Base-by-base conservation (phyloP, 2,888 invertebrate genomes). In the Tridacna crocea region DNA sequence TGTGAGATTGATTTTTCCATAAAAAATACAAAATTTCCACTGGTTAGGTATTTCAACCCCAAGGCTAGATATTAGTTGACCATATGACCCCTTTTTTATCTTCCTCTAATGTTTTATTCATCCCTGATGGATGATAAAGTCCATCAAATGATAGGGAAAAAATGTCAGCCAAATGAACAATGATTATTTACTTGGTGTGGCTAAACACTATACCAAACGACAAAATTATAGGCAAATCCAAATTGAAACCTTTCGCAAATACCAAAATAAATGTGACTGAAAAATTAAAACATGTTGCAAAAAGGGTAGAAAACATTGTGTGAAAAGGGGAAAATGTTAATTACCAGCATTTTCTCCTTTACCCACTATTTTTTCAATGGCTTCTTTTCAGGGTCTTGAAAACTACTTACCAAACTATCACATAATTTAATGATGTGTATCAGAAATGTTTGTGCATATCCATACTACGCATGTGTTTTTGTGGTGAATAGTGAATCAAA, bases 81-180 rank as follows among this genome's bases (percentile, higher is more conserved):
- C 70, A 70, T 51, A 70, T 70, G 70, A 70, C 51, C 70, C 70
- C 24, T 70, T 70, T 61, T 22, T 61, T 48, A 70, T 70, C 47
- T 17, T 46, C 70, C 70, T 51, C 70, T 70, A 70, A 70, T 70
- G 70, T 51, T 70, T 70, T 70, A 70, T 70, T 70, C 70, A 70
- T 70, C 15, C 24, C 22, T 46, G 70, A 70, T 70, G 51, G 15
- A 70, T 51, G 70, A 70, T 70, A 70, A 70, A 70, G 51, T 26
- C 19, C 48, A 70, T 51, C 26, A 66, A 17, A 61, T 24, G 13
- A 10, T 8, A 47, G 22, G 26, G 26, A 70, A 70, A 26, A 70
- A 51, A 47, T 24, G 24, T 48, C 48, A 48, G 51, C n/a, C 70
- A 70, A 70, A 70, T 70, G 70, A 70, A 70, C 70, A 70, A 15